phyloP scores from a whole-genome alignment of 2,113 vertebrate genomes.

The Podiceps cristatus region DNA sequence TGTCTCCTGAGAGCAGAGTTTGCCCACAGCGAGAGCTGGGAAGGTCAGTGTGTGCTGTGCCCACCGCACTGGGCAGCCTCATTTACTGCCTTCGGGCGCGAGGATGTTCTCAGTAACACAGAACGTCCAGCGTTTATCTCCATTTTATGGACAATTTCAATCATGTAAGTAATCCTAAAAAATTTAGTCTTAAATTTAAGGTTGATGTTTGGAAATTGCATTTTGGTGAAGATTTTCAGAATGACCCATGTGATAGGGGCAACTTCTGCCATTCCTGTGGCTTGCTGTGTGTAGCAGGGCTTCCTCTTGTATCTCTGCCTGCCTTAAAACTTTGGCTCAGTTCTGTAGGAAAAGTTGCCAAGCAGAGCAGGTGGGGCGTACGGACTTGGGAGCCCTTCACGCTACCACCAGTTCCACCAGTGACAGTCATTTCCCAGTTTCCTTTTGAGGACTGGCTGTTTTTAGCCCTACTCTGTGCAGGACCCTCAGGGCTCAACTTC shows the following conservation, averaged over 20 bases:
- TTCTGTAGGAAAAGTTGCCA: not conserved
- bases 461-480: not conserved
- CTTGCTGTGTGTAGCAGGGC: not conserved
- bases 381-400: not conserved
- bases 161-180: not conserved
- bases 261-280: not conserved
- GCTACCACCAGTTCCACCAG: not conserved
- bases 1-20: not conserved
- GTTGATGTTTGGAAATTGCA: not conserved
- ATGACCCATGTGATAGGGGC: not conserved
- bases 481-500: not conserved
- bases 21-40: not conserved
- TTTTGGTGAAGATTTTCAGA: not conserved
- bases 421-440: not conserved
- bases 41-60: not conserved
- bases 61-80: not conserved
- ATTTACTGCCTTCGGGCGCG: not conserved
- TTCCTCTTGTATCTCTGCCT: not conserved
- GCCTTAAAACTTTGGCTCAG: not conserved
- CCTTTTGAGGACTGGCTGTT: not conserved
- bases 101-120: not conserved
- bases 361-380: not conserved
- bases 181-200: not conserved
- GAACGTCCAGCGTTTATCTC: not conserved
- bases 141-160: not conserved